These are phyloP conservation scores for Phyllotreta striolata DNA, from an alignment of 2,888 invertebrate genomes.

Conservation along the genomic window DNA sequence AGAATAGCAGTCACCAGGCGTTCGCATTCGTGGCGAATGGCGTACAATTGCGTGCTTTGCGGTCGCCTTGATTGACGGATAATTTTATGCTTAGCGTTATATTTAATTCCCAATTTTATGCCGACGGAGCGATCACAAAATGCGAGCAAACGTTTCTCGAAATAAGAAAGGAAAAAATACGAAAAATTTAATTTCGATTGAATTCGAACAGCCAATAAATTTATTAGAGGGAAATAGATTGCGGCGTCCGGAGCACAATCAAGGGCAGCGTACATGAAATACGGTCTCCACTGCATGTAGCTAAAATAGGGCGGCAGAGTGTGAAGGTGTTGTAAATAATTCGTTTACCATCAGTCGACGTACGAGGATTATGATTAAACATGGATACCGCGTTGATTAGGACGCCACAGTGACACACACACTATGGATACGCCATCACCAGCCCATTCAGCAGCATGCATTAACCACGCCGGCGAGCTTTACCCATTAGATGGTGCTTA, in stretches of 20 bases:
- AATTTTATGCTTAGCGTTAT: constrained; percentile 20
- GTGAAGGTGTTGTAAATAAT: constrained; percentile 30
- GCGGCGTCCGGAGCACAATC: too few relatives aligned
- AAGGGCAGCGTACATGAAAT: constrained; percentile 13
- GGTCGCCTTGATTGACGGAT: constrained; percentile 21
- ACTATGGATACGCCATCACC: constrained; percentile 3
- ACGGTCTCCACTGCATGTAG: constrained; percentile 14
- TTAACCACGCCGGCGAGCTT: constrained; percentile 4
- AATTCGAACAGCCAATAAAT: too few relatives aligned
- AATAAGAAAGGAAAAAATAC: too few relatives aligned
- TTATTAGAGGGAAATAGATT: too few relatives aligned
- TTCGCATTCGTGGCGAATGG: constrained; percentile 8
- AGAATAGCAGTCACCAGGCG: constrained; percentile 1
- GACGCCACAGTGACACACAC: constrained; percentile 12
- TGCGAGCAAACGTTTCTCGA: too few relatives aligned
- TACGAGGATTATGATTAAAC: constrained; percentile 25
- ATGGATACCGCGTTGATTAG: constrained; percentile 30
- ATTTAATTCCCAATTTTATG: constrained; percentile 12
- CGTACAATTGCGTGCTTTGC: constrained; percentile 21
- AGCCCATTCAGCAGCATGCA: constrained; percentile 22
- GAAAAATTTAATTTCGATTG: too few relatives aligned
- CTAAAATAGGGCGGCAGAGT: constrained; percentile 12
- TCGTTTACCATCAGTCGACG: constrained; percentile 26
- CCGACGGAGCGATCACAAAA: not conserved
- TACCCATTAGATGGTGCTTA: too few relatives aligned